Percentiles rank a stretch among this genome's conserved stretches.
Evolutionary conservation across 2,113 vertebrate species (phyloP).

Genomic region (Cochlearius cochlearius): DNA sequence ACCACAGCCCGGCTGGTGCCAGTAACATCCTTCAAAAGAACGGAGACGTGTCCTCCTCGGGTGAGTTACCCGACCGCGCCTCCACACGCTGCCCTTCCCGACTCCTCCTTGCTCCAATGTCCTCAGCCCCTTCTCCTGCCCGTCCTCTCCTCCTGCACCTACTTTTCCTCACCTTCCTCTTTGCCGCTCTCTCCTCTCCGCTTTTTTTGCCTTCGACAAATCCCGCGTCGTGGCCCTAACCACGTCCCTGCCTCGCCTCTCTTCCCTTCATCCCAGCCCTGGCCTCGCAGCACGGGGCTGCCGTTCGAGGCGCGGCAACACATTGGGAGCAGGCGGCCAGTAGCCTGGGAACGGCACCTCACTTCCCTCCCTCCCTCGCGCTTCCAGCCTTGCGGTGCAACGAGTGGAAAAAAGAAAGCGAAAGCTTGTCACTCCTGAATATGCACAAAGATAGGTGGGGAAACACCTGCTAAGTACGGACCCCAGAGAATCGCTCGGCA

Average conservation of each 20-base stretch:
- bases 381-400: conserved; percentile 3
- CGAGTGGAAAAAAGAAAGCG: conserved; percentile 10
- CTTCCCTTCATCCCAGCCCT: not conserved
- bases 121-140: conserved; percentile 12
- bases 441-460: conserved; percentile 49
- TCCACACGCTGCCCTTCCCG: not conserved
- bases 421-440: conserved; percentile 42
- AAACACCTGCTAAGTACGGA: not conserved
- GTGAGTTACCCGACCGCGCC: not conserved
- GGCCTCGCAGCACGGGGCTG: not conserved
- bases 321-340: not conserved
- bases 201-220: not conserved
- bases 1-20: not conserved
- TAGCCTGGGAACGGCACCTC: not conserved
- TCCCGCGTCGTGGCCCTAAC: not conserved
- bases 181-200: not conserved
- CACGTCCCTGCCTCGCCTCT: not conserved
- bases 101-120: not conserved
- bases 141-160: not conserved
- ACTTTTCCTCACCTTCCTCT: not conserved
- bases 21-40: not conserved
- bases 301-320: not conserved
- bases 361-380: not conserved
- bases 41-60: not conserved
- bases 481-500: not conserved